Base-by-base conservation (phyloP, 2,113 vertebrate genomes). In the Sturnira hondurensis region DNA sequence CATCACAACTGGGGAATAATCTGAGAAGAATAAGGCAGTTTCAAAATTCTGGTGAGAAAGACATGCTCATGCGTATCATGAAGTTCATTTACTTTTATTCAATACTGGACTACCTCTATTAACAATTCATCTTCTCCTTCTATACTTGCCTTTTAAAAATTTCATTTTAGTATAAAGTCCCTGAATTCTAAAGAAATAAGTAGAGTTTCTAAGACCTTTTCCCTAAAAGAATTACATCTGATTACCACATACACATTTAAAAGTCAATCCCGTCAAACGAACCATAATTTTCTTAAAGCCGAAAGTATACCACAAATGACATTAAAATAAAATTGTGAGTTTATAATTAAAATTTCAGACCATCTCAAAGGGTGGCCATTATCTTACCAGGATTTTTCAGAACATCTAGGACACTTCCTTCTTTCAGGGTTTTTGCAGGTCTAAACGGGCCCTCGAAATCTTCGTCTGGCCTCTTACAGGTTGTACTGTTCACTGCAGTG, bases 401-500 rank as follows among this genome's bases (percentile, higher is more conserved):
- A 97, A 99, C 96, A 98, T 99, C 99, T 92, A 99, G 97, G 88
- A 99, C 99, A 92, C 99, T 99, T 98, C 99, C 99, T 97, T 99
- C 98, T 97, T 99, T 99, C 88, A 99, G 97, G 50, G 97, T 54
- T 97, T 99, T 99, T 0, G 99, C 99, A 97, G 99, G 99, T 98
- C 99, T 99, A 89, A 99, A 99, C 86, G 98, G 98, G 36, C 99
- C 99, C 81, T 99, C 98, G 58, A 98, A 99, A 14, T 99, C 99
- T 71, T 99, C 99, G 95, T 98, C 97, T 95, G 94, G 97, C 96
- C 97, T 98, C 85, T 98, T 96, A 98, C 88, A 97, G 97, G 86
- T 98, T 97, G 93, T 95, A 81, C 96, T 98, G 94, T 98, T 98
- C 76, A 97, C 71, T 95, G 96, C 90, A 82, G 92, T 2, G 6